These are phyloP conservation scores for Ephestia elutella DNA, from an alignment of 1,140 invertebrate genomes.

Conservation along the genomic window DNA sequence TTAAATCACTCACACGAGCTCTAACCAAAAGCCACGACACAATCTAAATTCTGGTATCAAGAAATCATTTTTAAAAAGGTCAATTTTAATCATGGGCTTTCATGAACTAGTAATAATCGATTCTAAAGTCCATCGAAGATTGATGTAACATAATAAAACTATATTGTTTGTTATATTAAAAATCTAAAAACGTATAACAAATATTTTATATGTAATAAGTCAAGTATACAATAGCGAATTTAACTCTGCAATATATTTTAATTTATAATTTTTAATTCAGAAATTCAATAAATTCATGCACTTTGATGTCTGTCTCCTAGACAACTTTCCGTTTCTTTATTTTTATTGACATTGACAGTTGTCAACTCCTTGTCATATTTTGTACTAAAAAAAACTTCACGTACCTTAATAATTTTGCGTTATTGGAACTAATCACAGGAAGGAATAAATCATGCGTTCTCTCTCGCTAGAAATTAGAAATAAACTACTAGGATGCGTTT, in stretches of 20 bases:
- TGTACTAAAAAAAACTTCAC: too few species aligned
- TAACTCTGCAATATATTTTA: neutral
- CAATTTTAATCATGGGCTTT: neutral
- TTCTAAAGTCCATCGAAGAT: conserved; percentile 51
- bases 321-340: conserved; percentile 8
- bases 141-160: conserved; percentile 14
- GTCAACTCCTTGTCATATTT: too few species aligned
- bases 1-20: conserved; percentile 16
- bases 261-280: conserved; percentile 6
- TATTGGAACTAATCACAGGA: too few species aligned
- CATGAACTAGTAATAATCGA: too few species aligned
- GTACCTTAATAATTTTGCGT: too few species aligned
- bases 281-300: conserved; percentile 20
- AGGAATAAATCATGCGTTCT: too few species aligned
- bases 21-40: conserved; percentile 13
- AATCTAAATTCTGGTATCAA: neutral
- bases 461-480: too few species aligned
- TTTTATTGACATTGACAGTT: too few species aligned
- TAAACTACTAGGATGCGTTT: too few species aligned
- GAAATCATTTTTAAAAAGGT: neutral
- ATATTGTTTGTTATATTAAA: conserved; percentile 20
- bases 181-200: conserved; percentile 9
- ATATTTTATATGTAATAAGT: neutral
- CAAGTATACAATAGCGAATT: neutral
- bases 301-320: conserved; percentile 14